Evolutionary conservation across 2,888 invertebrate species (phyloP), one percentile per base, ranked within the genome.

Genomic region (Zhuqinia jingwanae): DNA sequence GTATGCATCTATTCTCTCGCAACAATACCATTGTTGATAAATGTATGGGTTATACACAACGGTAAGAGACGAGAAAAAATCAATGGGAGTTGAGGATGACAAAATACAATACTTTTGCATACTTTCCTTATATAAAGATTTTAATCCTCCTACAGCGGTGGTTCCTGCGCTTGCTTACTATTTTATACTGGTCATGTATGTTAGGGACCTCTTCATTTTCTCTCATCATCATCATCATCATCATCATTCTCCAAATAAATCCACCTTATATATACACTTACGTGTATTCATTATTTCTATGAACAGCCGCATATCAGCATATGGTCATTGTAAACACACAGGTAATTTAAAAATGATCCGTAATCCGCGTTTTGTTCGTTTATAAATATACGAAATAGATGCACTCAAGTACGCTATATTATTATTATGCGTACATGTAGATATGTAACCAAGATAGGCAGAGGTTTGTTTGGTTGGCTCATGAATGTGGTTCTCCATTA

Each of bases 1-100:
- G 20, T 45, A 10, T 45, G 42, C 27, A 68, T 45, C n/a, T n/a
- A n/a, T 63, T 63, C 17, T 17, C 36, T 11, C n/a, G n/a, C n/a
- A 36, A 63, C 30, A 63, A 60, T 60, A 30, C 15, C 36, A 63
- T 63, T 63, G 63, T 63, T 63, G 63, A n/a, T 36, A 36, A 36
- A 36, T 63, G 63, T 8, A 63, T 58, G 25, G 6, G 11, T 47
- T 6, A 50, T 50, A 15, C 15, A 50, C n/a, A n/a, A 58, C 17
- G 22, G 22, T 17, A 36, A 15, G 2, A 20, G 11, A 10, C 22
- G 20, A 42, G 15, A 68, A 42, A 42, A 68, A 68, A 68, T 68
- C 68, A 68, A 68, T 68, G 42, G 45, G 22, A 15, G 65, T 42
- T 42, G 65, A 42, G 53, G 11, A 30, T n/a, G 10, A 30, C n/a